phyloP scores from a whole-genome alignment of 2,888 invertebrate genomes.

The Invenusta paracnida region DNA sequence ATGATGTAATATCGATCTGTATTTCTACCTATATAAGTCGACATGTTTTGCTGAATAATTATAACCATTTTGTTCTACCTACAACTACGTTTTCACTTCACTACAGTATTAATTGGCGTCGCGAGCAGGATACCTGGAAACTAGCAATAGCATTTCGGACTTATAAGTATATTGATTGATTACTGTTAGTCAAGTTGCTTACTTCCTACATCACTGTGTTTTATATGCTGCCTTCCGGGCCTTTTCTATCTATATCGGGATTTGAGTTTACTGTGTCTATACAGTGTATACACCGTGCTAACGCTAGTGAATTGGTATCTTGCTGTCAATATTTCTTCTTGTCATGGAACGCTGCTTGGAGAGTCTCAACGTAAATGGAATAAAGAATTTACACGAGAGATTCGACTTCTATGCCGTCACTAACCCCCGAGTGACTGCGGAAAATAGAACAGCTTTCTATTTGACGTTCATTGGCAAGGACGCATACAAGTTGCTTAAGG shows the following conservation, averaged over 20 bases:
- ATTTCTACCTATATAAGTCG: not conserved
- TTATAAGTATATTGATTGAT: too few species aligned
- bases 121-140: conserved; percentile 32
- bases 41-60: not conserved
- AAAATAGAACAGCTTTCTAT: not conserved
- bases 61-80: not conserved
- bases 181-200: not conserved
- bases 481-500: not conserved
- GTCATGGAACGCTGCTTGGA: not conserved
- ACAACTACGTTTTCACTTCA: not conserved
- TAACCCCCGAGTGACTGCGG: not conserved
- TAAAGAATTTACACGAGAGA: not conserved
- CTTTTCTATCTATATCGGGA: too few species aligned
- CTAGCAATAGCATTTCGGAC: too few species aligned
- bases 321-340: too few species aligned
- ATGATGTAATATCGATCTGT: not conserved
- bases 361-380: not conserved
- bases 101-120: conserved; percentile 23
- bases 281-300: too few species aligned
- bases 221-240: too few species aligned
- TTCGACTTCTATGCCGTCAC: not conserved
- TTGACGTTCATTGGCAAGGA: not conserved
- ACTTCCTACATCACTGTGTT: too few species aligned
- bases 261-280: too few species aligned
- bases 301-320: too few species aligned